These are phyloP conservation scores for Pelobates fuscus DNA, from an alignment of 2,113 vertebrate genomes.

Conservation along the genomic window DNA sequence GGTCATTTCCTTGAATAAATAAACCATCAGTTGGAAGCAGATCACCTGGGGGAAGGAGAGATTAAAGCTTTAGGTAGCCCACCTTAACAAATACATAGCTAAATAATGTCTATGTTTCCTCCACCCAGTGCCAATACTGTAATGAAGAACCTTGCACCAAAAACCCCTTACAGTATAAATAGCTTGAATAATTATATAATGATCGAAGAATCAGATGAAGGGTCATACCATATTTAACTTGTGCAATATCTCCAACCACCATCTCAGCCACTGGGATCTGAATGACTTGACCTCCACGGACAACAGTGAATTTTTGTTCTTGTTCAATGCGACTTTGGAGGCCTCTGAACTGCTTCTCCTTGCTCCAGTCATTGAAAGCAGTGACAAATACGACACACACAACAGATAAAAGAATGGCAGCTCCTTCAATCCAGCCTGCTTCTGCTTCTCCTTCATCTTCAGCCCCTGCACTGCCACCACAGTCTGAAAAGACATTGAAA, in stretches of 20 bases:
- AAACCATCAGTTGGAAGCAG: constrained; percentile 92
- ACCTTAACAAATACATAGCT: not conserved
- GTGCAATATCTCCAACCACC: constrained; percentile 93
- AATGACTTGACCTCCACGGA: constrained; percentile 87
- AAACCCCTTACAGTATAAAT: too few relatives aligned
- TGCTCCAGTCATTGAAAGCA: constrained; percentile 98
- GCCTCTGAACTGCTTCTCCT: constrained; percentile 97
- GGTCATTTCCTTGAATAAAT: constrained; percentile 95
- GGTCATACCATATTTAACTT: constrained; percentile 95
- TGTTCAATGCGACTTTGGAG: constrained; percentile 98
- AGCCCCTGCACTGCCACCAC: constrained; percentile 75
- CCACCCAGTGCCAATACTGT: too few relatives aligned
- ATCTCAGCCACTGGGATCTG: constrained; percentile 95
- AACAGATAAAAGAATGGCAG: constrained; percentile 94
- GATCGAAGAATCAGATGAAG: constrained; percentile 1
- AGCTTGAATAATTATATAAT: too few relatives aligned
- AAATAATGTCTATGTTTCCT: too few relatives aligned
- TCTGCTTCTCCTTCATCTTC: constrained; percentile 94
- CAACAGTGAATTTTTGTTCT: constrained; percentile 97
- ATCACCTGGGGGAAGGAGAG: constrained; percentile 74
- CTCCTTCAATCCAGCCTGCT: constrained; percentile 97
- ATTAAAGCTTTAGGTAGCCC: not conserved
- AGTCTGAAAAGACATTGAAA: constrained; percentile 67
- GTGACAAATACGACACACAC: constrained; percentile 97
- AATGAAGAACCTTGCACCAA: too few relatives aligned